Conservation (phyloP, 2,797 vertebrate species). For the Myripristis jacobus region DNA sequence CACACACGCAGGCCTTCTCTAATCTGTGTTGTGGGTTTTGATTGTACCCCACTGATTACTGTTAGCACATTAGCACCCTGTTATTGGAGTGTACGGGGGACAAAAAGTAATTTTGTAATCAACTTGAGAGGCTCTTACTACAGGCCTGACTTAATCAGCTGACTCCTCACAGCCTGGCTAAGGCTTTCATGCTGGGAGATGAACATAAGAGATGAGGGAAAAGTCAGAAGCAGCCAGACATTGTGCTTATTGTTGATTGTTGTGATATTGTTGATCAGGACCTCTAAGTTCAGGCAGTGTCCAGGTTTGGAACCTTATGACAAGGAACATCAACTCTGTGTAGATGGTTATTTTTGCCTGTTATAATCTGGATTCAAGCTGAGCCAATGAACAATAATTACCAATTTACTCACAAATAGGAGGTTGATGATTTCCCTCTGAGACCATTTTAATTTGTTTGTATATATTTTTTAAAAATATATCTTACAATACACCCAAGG, state of each 20-base stretch:
- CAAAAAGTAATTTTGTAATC: slow-evolving; percentile 37
- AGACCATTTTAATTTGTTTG: too few species aligned
- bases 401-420: neutral
- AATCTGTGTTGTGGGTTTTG: slow-evolving; percentile 50
- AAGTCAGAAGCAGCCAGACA: neutral
- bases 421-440: too few species aligned
- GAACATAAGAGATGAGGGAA: neutral
- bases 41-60: slow-evolving; percentile 68
- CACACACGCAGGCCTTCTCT: slow-evolving; percentile 6
- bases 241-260: neutral
- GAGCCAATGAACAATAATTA: neutral
- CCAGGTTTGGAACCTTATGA: neutral
- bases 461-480: too few species aligned
- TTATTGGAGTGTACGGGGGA: slow-evolving; percentile 36
- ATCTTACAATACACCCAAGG: too few species aligned
- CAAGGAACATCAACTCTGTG: neutral
- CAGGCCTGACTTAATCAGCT: slow-evolving; percentile 10
- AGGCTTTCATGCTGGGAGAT: slow-evolving; percentile 2
- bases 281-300: neutral
- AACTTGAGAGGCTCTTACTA: slow-evolving; percentile 28
- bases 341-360: too few species aligned
- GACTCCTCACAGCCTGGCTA: slow-evolving; percentile 3
- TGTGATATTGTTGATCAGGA: neutral
- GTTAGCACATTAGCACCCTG: slow-evolving; percentile 10
- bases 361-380: neutral